Evolutionary conservation across 2,113 vertebrate species (phyloP), one percentile per base, ranked within the genome.

Genomic region (Lagopus leucura): DNA sequence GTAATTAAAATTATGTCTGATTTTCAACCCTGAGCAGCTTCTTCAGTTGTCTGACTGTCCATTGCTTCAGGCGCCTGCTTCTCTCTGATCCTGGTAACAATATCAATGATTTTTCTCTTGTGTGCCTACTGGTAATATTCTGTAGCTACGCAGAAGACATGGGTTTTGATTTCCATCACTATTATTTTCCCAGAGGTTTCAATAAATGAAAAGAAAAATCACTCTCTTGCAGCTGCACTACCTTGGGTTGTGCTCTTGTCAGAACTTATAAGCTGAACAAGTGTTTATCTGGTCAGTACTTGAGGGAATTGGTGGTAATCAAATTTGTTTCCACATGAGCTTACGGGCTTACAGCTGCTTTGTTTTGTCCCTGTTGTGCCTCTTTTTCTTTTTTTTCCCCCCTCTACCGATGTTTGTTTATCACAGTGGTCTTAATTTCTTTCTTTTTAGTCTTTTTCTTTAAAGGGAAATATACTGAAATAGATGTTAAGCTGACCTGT

Each of bases 301-400:
- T 86, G 22, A 24, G 87, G 93, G 92, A 92, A 88, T 72, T 89
- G 88, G 82, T 75, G 75, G 61, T 94, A 96, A 93, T 95, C 75
- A 91, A 92, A 95, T 93, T 89, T 50, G 76, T 82, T 96, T 96
- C 91, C 74, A 83, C 76, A 77, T 72, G 87, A 93, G 76, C n/a
- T 74, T 92, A 71, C 75, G 86, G 85, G 73, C 32, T 74, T 89
- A 71, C 79, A 86, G 82, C 76, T 81, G 76, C 76, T 82, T 79
- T 77, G 38, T 95, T 95, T 90, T 86, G 54, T 85, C 50, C 58
- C 38, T 55, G 11, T 73, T 65, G 13, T 81, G 63, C 60, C 55
- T 79, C 0, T 4, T 11, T 89, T 84, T 66, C 91, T 75, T 8
- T 17, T 12, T 67, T 18, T 1, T 3, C 2, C 65, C 6, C 45